Percentiles rank a stretch among this genome's conserved stretches.
phyloP scores from a whole-genome alignment of 2,113 vertebrate species.

The Bufo gargarizans region DNA sequence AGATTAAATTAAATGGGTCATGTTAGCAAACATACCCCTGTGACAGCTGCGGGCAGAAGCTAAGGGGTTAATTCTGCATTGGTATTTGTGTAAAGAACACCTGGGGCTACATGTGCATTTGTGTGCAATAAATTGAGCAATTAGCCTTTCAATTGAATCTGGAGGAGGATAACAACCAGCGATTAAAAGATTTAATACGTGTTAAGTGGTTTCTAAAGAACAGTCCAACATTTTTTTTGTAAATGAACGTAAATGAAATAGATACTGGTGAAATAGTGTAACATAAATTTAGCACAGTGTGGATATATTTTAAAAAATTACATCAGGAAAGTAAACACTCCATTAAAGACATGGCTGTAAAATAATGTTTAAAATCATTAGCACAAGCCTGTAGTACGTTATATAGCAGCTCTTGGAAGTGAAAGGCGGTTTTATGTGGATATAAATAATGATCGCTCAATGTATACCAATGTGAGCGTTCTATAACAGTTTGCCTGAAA shows the following conservation, averaged over 20 bases:
- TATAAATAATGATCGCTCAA: slow-evolving; percentile 24
- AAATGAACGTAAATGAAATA: slow-evolving; percentile 54
- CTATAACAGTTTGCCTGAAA: background rate
- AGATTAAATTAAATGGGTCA: slow-evolving; percentile 13
- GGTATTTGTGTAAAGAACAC: slow-evolving; percentile 56
- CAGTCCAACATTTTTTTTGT: slow-evolving; percentile 50
- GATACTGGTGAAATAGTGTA: slow-evolving; percentile 47
- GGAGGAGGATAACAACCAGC: slow-evolving; percentile 56
- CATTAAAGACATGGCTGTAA: slow-evolving; percentile 39
- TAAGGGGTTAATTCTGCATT: slow-evolving; percentile 39
- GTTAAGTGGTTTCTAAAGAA: slow-evolving; percentile 58
- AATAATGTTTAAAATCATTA: slow-evolving; percentile 34
- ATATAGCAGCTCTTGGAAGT: background rate
- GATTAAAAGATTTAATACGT: slow-evolving; percentile 59
- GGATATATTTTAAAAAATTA: slow-evolving; percentile 24
- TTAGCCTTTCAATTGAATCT: slow-evolving; percentile 59
- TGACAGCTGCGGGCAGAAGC: background rate
- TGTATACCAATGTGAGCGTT: background rate
- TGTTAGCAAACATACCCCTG: background rate
- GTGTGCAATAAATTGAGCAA: slow-evolving; percentile 59
- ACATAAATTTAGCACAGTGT: slow-evolving; percentile 43
- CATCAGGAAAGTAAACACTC: background rate
- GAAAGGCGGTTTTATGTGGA: slow-evolving; percentile 9
- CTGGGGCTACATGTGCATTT: slow-evolving; percentile 58
- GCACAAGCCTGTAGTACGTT: slow-evolving; percentile 13